Conservation (phyloP, 2,888 invertebrate genomes). For the Leptopilina syphax region DNA sequence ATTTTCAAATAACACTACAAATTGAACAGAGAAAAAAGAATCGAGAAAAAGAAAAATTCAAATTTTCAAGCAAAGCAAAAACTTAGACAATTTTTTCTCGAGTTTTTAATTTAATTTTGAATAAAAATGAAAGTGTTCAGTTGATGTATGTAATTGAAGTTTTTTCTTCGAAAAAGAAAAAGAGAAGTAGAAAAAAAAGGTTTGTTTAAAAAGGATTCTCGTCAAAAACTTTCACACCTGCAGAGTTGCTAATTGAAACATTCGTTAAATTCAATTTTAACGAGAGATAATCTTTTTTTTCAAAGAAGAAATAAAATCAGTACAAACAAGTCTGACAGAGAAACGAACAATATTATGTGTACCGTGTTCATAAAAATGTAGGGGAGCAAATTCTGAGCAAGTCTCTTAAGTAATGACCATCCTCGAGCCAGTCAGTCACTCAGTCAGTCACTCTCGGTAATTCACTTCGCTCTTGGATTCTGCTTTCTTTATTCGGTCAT, state of each 20-base stretch:
- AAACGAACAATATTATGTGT: slow-evolving; percentile 46
- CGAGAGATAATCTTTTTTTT: slow-evolving; percentile 2
- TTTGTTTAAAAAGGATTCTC: not conserved
- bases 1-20: too few relatives aligned
- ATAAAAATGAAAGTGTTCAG: not conserved
- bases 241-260: slow-evolving; percentile 21
- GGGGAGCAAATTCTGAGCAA: slow-evolving; percentile 58
- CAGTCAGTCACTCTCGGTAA: slow-evolving; percentile 51
- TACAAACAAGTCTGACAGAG: slow-evolving; percentile 47
- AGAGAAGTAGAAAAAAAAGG: not conserved
- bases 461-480: slow-evolving; percentile 47
- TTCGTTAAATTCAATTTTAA: slow-evolving; percentile 30
- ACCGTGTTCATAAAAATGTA: slow-evolving; percentile 45
- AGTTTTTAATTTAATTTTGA: too few relatives aligned
- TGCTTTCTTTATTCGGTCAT: slow-evolving; percentile 33
- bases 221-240: slow-evolving; percentile 32
- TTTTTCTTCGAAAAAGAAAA: not conserved
- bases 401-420: slow-evolving; percentile 58
- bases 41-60: too few relatives aligned
- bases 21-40: too few relatives aligned
- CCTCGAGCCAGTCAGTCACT: slow-evolving; percentile 55
- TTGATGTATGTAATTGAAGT: not conserved
- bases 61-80: too few relatives aligned
- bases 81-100: too few relatives aligned
- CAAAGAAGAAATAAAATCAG: slow-evolving; percentile 10